These are phyloP conservation scores for Schizaphis graminum DNA, from an alignment of 2,888 invertebrate species.

Conservation along the genomic window DNA sequence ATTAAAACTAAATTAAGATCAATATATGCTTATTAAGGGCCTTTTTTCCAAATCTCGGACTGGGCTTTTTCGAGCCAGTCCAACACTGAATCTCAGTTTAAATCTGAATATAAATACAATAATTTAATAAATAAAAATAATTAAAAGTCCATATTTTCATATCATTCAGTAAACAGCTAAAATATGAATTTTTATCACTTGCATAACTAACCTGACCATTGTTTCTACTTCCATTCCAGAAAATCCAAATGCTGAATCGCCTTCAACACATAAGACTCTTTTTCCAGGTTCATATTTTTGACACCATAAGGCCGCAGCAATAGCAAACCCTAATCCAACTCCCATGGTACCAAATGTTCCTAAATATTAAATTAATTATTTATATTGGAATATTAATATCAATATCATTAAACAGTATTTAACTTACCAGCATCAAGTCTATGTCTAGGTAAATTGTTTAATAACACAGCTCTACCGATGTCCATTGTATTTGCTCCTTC, in stretches of 20 bases:
- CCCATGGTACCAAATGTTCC: slow-evolving; percentile 96
- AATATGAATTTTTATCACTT: not conserved
- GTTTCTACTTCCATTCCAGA: slow-evolving; percentile 99
- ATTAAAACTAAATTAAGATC: too few species aligned
- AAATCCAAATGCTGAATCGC: slow-evolving; percentile 98
- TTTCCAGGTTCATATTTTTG: slow-evolving; percentile 85
- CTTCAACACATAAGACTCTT: slow-evolving; percentile 92
- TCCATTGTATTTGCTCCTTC: slow-evolving; percentile 99
- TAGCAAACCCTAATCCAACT: slow-evolving; percentile 91
- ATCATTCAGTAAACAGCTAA: not conserved
- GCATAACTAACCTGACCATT: slow-evolving; percentile 77
- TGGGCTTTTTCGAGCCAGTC: too few species aligned
- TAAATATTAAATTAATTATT: slow-evolving; percentile 63
- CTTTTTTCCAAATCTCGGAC: too few species aligned
- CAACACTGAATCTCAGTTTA: too few species aligned
- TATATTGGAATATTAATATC: not conserved
- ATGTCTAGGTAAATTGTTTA: slow-evolving; percentile 87
- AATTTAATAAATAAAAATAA: not conserved
- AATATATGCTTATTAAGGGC: too few species aligned
- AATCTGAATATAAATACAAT: too few species aligned
- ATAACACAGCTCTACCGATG: slow-evolving; percentile 90
- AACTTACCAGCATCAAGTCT: slow-evolving; percentile 87
- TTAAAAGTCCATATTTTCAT: not conserved
- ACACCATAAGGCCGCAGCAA: slow-evolving; percentile 92
- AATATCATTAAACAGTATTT: not conserved